A percentile compares a stretch with the other conserved stretches of the same genome.
Conservation (phyloP, 2,888 invertebrate species). For the Operophtera brumata region DNA sequence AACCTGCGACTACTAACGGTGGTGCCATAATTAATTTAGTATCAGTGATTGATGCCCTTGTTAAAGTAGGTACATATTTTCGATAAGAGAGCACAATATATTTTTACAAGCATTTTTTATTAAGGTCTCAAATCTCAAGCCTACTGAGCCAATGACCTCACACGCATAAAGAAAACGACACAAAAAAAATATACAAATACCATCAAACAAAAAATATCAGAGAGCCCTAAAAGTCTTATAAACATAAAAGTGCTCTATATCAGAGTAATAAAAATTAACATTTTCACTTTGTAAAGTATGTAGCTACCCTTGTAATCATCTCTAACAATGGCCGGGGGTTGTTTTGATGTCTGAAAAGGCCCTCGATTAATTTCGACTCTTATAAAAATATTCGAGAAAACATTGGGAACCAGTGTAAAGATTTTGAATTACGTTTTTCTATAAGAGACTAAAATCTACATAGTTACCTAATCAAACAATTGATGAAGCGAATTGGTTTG, state of each 20-base stretch:
- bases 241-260: conserved; percentile 54
- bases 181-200: conserved; percentile 1
- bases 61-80: no score
- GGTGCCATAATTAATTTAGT: no score
- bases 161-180: not conserved
- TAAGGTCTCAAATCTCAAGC: no score
- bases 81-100: no score
- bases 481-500: conserved; percentile 10
- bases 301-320: conserved; percentile 67
- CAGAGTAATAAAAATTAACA: conserved; percentile 75
- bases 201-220: conserved; percentile 15
- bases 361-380: conserved; percentile 73
- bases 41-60: no score
- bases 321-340: conserved; percentile 70
- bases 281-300: conserved; percentile 64
- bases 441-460: conserved; percentile 7
- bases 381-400: conserved; percentile 60
- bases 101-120: no score
- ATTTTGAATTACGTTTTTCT: conserved; percentile 25
- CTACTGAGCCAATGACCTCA: not conserved
- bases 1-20: no score
- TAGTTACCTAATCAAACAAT: conserved; percentile 13
- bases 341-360: conserved; percentile 73
- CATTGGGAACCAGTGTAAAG: conserved; percentile 44
- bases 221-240: conserved; percentile 20